Conservation (phyloP, 2,113 vertebrate genomes). For the Nanorana parkeri region DNA sequence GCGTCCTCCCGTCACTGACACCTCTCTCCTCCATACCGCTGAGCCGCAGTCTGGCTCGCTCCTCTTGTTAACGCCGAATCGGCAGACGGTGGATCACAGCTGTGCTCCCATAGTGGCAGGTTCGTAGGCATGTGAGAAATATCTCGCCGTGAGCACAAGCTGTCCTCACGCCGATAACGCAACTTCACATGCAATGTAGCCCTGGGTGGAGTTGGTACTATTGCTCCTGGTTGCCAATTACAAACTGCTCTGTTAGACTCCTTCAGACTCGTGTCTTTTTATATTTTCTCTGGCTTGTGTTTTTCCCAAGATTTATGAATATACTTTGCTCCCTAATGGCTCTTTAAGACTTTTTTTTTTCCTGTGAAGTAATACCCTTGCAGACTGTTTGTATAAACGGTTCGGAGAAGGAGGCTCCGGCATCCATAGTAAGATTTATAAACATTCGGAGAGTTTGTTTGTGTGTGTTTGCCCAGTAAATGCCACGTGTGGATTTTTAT, state of each 20-base stretch:
- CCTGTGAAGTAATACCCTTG: background rate
- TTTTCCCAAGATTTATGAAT: too few species aligned
- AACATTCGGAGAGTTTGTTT: background rate
- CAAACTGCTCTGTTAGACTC: background rate
- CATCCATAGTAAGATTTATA: background rate
- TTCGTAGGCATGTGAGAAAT: slow-evolving; percentile 47
- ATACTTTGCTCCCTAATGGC: background rate
- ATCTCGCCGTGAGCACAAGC: slow-evolving; percentile 38
- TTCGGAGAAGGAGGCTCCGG: background rate
- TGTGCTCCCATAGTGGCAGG: slow-evolving; percentile 37
- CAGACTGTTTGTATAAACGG: background rate
- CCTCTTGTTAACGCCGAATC: slow-evolving; percentile 6
- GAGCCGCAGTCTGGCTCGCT: background rate
- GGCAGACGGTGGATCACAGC: slow-evolving; percentile 49
- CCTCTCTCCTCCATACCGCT: background rate
- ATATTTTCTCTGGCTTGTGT: background rate
- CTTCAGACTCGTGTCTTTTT: background rate
- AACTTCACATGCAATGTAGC: background rate
- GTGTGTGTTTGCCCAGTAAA: background rate
- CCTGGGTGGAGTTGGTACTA: slow-evolving; percentile 24
- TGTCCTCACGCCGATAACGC: slow-evolving; percentile 23
- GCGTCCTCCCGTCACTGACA: background rate
- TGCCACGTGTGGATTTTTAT: background rate
- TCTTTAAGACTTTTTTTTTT: background rate
- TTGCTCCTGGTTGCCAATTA: slow-evolving; percentile 18